These are phyloP conservation scores for Manacus vitellinus DNA, from an alignment of 2,113 vertebrate genomes.

Conservation along the genomic window DNA sequence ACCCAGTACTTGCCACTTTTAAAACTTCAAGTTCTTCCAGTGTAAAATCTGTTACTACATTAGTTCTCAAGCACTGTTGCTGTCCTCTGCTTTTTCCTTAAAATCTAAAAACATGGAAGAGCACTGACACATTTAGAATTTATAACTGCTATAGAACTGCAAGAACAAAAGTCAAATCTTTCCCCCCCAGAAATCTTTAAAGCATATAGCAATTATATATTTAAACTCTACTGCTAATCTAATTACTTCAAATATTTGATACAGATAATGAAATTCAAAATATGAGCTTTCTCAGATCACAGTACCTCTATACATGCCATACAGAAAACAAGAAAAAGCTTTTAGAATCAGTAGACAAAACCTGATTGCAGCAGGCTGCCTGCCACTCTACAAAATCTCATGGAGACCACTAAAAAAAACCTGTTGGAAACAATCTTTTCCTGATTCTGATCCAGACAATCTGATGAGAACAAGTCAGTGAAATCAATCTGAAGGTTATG, in stretches of 20 bases:
- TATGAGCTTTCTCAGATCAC: neutral
- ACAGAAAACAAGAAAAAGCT: neutral
- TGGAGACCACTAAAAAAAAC: neutral
- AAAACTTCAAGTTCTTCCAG: neutral
- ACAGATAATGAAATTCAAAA: neutral
- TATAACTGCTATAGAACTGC: neutral
- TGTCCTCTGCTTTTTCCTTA: neutral
- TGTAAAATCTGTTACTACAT: neutral
- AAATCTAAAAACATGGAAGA: neutral
- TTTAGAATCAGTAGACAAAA: neutral
- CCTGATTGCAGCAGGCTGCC: neutral
- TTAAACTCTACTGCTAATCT: neutral
- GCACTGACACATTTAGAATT: neutral
- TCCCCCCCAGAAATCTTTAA: neutral
- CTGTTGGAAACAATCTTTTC: neutral
- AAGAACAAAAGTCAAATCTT: neutral
- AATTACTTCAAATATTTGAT: neutral
- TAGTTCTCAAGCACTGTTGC: neutral
- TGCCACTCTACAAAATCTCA: neutral
- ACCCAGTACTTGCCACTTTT: neutral
- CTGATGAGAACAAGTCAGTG: neutral
- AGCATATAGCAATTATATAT: neutral
- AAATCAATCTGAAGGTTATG: neutral
- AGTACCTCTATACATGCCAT: neutral
- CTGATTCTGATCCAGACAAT: neutral